Base-by-base conservation (phyloP, 2,797 vertebrate species). In the Aldrovandia affinis region DNA sequence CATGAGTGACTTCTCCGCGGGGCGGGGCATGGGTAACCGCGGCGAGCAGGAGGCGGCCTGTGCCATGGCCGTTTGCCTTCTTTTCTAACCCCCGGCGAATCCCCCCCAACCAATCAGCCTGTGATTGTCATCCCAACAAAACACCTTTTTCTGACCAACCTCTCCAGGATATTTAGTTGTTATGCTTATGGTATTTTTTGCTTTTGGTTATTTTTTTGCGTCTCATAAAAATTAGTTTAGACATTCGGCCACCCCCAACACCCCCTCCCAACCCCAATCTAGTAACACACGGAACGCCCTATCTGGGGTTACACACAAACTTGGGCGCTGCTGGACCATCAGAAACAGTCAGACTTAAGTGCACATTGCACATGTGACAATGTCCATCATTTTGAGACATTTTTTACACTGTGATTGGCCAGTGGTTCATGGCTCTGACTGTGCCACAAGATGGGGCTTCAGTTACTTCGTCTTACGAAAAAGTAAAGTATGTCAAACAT, bases 111-210 rank as follows among this genome's bases (percentile, higher is more conserved):
- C 33, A 70, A 22, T 70, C 3, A 70, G 68, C 68, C 36, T 70
- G 33, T 22, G 33, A 70, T 70, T 39, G 68, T 39, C 3, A 5
- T 25, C 68, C 18, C 15, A 9, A 15, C 15, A 9, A 73, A 39
- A 73, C 68, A 42, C 68, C 68, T 73, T 73, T 73, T 73, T 73
- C 39, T 75, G 39, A 75, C 20, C 4, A 10, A 42, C 73, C 85
- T 70, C 68, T 83, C 81, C 82, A 25, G 85, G n/a, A 77, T 52
- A 82, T 80, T 82, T 52, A 78, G 85, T 68, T 52, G 88, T 87
- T 86, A 85, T 86, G 54, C 54, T 18, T 22, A 0, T 82, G 28
- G 73, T 86, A n/a, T 86, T 85, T 81, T 78, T 61, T n/a, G 28
- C 18, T 36, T 81, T 75, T 6, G 14, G 10, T 68, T 36, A 14